phyloP scores from a whole-genome alignment of 2,797 vertebrate genomes.

The Otolemur crassicaudatus region DNA sequence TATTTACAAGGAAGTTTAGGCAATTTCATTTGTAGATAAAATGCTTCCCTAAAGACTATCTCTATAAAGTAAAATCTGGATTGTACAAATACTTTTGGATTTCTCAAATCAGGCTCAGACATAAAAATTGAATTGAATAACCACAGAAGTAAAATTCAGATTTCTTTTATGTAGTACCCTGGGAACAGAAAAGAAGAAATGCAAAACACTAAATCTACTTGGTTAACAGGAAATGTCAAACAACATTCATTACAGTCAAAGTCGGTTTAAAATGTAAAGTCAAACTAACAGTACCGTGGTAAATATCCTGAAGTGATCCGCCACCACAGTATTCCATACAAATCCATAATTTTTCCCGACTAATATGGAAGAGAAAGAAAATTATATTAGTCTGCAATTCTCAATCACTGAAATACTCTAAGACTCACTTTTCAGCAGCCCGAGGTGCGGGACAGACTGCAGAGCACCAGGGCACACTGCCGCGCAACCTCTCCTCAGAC shows the following conservation, averaged over 20 bases:
- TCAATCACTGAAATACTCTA: not conserved
- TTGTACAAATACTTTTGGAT: constrained; percentile 25
- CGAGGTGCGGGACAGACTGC: not conserved
- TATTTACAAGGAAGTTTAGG: constrained; percentile 13
- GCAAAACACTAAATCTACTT: constrained; percentile 23
- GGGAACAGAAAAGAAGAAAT: constrained; percentile 4
- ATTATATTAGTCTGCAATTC: constrained; percentile 39
- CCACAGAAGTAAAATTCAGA: constrained; percentile 13
- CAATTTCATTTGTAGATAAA: not conserved
- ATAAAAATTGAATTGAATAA: constrained; percentile 47
- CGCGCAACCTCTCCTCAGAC: not conserved
- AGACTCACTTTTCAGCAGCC: not conserved
- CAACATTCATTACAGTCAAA: constrained; percentile 27
- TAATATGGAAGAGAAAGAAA: constrained; percentile 83
- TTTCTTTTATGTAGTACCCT: constrained; percentile 25
- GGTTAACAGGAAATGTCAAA: constrained; percentile 42
- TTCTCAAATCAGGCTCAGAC: not conserved
- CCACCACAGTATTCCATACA: constrained; percentile 99
- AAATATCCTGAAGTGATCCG: constrained; percentile 98
- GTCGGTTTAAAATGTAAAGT: not conserved
- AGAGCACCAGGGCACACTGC: not conserved
- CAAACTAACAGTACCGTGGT: constrained; percentile 92
- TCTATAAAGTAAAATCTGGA: constrained; percentile 46
- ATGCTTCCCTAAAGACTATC: constrained; percentile 15
- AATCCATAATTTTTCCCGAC: constrained; percentile 99